phyloP scores from a whole-genome alignment of 2,797 vertebrate species.

The Microchirus variegatus region DNA sequence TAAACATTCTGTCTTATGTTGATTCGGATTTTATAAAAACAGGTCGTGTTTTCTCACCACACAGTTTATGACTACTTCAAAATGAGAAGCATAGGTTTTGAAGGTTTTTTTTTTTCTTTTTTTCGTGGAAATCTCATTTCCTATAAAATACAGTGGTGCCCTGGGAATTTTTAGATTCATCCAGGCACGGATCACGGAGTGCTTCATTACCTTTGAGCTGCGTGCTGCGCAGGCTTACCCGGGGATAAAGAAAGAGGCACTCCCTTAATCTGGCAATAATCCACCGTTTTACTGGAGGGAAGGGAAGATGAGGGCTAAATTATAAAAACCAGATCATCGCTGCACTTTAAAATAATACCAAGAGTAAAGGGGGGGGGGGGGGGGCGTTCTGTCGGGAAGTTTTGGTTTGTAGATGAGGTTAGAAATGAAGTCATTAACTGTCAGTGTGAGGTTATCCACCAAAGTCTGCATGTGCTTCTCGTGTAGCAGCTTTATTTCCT shows the following conservation, averaged over 20 bases:
- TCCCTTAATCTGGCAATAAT: slow-evolving; percentile 86
- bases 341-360: slow-evolving; percentile 55
- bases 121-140: slow-evolving; percentile 68
- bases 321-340: slow-evolving; percentile 67
- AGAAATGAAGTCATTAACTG: slow-evolving; percentile 19
- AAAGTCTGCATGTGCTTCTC: too few relatives aligned
- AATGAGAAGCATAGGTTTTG: slow-evolving; percentile 55
- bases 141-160: slow-evolving; percentile 67
- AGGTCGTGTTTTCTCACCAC: too few relatives aligned
- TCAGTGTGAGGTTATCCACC: background rate
- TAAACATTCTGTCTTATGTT: too few relatives aligned
- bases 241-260: slow-evolving; percentile 82
- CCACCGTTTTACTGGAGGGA: slow-evolving; percentile 78
- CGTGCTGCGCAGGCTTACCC: slow-evolving; percentile 77
- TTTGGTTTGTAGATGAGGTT: slow-evolving; percentile 19
- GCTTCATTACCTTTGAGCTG: slow-evolving; percentile 81
- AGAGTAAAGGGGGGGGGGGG: slow-evolving; percentile 28
- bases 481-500: too few relatives aligned
- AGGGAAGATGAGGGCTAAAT: slow-evolving; percentile 73
- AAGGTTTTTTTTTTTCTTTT: slow-evolving; percentile 41
- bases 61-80: slow-evolving; percentile 30
- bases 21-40: too few relatives aligned
- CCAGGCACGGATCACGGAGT: slow-evolving; percentile 73
- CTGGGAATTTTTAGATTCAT: slow-evolving; percentile 74
- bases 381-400: slow-evolving; percentile 32